Percentiles rank a stretch among this genome's conserved stretches.
Evolutionary conservation across 2,888 invertebrate genomes (phyloP).

Genomic region (Achlya flavicornis): DNA sequence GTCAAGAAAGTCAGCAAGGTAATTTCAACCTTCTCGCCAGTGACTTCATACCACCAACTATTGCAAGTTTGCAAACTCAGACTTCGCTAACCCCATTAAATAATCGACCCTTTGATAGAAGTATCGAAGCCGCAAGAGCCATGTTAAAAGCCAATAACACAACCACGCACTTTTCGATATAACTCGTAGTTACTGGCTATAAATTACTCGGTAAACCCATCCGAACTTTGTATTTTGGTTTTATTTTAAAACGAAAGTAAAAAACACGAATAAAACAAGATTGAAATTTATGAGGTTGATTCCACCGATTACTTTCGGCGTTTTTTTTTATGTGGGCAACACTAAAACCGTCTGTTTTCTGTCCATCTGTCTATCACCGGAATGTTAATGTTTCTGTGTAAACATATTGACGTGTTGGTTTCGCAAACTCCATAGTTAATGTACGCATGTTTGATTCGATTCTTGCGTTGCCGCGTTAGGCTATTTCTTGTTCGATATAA

Average conservation of each 20-base stretch:
- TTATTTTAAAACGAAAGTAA: constrained; percentile 6
- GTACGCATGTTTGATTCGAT: background rate
- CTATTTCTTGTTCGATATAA: too few relatives aligned
- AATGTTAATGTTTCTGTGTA: background rate
- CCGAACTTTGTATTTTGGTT: constrained; percentile 5
- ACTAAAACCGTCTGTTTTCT: constrained; percentile 8
- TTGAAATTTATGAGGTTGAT: constrained; percentile 7
- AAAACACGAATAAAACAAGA: constrained; percentile 3
- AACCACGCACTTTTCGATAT: background rate
- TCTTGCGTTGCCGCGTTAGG: background rate
- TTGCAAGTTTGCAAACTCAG: too few relatives aligned
- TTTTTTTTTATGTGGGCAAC: constrained; percentile 3
- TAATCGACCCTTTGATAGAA: too few relatives aligned
- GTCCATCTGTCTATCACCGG: constrained; percentile 3
- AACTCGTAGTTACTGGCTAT: background rate
- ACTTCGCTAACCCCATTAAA: too few relatives aligned
- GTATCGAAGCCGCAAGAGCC: too few relatives aligned
- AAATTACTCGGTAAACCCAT: background rate
- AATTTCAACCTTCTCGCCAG: too few relatives aligned
- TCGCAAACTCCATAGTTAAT: background rate
- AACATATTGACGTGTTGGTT: background rate
- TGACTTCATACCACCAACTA: too few relatives aligned
- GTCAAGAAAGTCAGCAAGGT: too few relatives aligned
- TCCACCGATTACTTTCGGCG: constrained; percentile 5
- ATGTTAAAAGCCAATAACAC: too few relatives aligned